phyloP scores from a whole-genome alignment of 2,888 invertebrate genomes.

The Agrypnus murinus region DNA sequence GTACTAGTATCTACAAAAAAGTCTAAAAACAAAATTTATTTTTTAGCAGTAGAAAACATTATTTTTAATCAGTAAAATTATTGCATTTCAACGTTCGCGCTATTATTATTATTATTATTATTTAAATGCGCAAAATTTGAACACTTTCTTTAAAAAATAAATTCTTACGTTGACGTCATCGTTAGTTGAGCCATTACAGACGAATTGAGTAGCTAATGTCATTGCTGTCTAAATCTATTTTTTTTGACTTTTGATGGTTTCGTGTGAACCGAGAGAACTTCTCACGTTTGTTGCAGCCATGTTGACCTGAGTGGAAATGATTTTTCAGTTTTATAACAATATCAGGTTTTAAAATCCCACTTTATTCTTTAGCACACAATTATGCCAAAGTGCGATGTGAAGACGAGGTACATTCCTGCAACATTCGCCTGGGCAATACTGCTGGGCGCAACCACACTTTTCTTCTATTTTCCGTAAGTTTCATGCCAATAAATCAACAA shows the following conservation, averaged over 20 bases:
- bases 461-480: slow-evolving; percentile 99
- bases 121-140: too few species aligned
- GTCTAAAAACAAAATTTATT: too few species aligned
- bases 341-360: slow-evolving; percentile 62
- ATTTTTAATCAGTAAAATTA: too few species aligned
- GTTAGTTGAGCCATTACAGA: neutral
- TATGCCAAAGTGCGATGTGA: slow-evolving; percentile 98
- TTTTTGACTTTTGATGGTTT: slow-evolving; percentile 45
- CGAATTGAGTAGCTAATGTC: slow-evolving; percentile 31
- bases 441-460: slow-evolving; percentile 93
- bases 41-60: too few species aligned
- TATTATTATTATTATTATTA: too few species aligned
- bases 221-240: slow-evolving; percentile 21
- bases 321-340: slow-evolving; percentile 62
- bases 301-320: slow-evolving; percentile 68
- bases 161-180: too few species aligned
- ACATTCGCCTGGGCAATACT: slow-evolving; percentile 98
- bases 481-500: too few species aligned
- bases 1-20: too few species aligned
- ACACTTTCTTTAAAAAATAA: too few species aligned
- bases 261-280: slow-evolving; percentile 45
- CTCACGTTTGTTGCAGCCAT: slow-evolving; percentile 67
- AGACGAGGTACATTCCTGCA: slow-evolving; percentile 98
- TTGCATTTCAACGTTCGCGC: too few species aligned
- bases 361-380: slow-evolving; percentile 67